A percentile compares a stretch with the other conserved stretches of the same genome.
phyloP scores from a whole-genome alignment of 2,888 invertebrate species.

The Flexamia atlantica region DNA sequence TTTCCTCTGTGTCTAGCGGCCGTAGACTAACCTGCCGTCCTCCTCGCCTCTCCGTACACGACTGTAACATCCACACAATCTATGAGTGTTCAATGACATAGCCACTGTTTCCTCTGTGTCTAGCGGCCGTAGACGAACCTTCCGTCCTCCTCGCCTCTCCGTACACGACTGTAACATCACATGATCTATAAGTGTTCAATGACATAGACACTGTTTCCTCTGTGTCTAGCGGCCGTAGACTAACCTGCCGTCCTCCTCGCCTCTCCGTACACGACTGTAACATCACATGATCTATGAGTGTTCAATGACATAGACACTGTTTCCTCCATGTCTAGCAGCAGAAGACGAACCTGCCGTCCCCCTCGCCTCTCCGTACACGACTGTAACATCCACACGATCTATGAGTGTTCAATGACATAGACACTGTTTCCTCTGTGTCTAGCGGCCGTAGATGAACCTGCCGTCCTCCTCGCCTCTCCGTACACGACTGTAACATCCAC shows the following conservation, averaged over 20 bases:
- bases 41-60: slow-evolving; percentile 62
- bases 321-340: no score
- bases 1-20: slow-evolving; percentile 78
- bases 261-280: slow-evolving; percentile 60
- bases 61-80: no score
- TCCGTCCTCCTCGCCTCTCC: slow-evolving; percentile 70
- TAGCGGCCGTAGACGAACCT: slow-evolving; percentile 83
- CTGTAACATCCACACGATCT: no score
- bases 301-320: no score
- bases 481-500: slow-evolving; percentile 60
- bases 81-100: no score
- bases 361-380: slow-evolving; percentile 62
- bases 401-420: no score
- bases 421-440: no score
- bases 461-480: slow-evolving; percentile 70
- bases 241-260: slow-evolving; percentile 78
- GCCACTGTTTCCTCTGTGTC: no score
- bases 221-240: slow-evolving; percentile 80
- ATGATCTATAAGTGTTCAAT: no score
- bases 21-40: slow-evolving; percentile 82
- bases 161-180: slow-evolving; percentile 61
- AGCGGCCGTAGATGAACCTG: slow-evolving; percentile 83
- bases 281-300: no score
- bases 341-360: slow-evolving; percentile 82
- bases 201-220: no score